Evolutionary conservation across 2,113 vertebrate genomes (phyloP).

Genomic region (Picathartes gymnocephalus): DNA sequence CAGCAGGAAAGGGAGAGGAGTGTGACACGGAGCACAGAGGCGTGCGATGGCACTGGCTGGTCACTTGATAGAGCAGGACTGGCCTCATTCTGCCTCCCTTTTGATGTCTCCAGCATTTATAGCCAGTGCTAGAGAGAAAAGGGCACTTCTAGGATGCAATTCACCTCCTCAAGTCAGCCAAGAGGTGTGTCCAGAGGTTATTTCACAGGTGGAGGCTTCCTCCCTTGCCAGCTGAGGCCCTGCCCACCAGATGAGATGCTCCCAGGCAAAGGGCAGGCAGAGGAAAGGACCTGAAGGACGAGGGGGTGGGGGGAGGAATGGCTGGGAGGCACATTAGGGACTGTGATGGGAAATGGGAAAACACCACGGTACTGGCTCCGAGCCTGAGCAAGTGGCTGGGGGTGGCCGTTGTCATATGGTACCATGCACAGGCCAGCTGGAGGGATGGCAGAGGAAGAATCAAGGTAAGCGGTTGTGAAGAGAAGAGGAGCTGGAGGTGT

Average conservation of each 20-base stretch:
- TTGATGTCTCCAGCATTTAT: background rate
- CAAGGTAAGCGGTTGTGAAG: background rate
- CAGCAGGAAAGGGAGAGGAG: background rate
- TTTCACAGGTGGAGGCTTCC: background rate
- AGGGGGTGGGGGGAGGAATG: no score
- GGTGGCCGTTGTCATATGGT: accelerated
- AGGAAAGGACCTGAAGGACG: background rate
- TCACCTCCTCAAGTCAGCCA: background rate
- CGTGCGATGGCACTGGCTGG: background rate
- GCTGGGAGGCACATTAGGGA: background rate
- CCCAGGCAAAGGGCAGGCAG: background rate
- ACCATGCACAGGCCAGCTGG: background rate
- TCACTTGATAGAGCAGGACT: background rate
- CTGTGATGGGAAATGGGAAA: background rate
- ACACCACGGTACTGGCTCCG: background rate
- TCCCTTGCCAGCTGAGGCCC: background rate
- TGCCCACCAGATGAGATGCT: background rate
- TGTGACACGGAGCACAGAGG: background rate
- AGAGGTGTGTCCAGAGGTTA: background rate
- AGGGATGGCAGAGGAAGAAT: background rate
- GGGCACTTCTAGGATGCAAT: background rate
- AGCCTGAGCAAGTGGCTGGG: background rate
- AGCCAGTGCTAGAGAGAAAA: background rate
- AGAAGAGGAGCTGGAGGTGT: background rate
- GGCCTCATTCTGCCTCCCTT: background rate